Base-by-base conservation (phyloP, 1,140 invertebrate genomes). In the Orchestia grillus region DNA sequence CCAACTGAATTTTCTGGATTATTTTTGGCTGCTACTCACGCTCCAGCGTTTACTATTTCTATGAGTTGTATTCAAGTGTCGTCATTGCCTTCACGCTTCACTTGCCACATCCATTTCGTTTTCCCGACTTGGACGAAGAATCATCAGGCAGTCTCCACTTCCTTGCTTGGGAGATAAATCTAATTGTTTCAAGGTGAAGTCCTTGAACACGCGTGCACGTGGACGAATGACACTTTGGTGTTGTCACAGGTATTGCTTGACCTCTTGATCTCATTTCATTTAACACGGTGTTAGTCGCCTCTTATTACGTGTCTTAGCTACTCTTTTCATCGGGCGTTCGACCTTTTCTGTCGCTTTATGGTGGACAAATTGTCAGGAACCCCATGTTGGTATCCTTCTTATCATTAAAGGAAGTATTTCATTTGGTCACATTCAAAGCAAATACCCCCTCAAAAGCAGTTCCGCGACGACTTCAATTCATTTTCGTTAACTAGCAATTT, bases 221-320 rank as follows among this genome's bases (percentile, higher is more conserved):
- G 88, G n/a, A 90, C 43, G 36, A 90, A 42, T 90, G 88, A 42
- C 88, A 16, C 3, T 90, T 90, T 44, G n/a, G 88, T 42, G 88
- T 90, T 90, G 88, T 90, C 88, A 42, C 88, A 42, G n/a, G n/a
- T 41, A 90, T 90, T 94, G 40, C 92, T 40, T 94, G 92, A 94
- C 92, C 92, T 94, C 44, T 94, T 94, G 92, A 94, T 94, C 92
- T 94, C 92, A 94, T 94, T 94, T 94, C 92, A 45, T 45, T 94
- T 40, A 47, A 94, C 92, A 94, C 44, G 92, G 43, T 23, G 43
- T 94, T 94, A 11, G 92, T n/a, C 44, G 44, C 44, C 40, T 45
- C 92, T 94, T 47, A 94, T 94, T 94, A 40, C 36, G 40, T n/a
- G 41, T 94, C 44, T 19, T 8, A 94, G 44, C 36, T 90, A 36